Conservation (phyloP, 2,113 vertebrate genomes). For the Gymnogyps californianus region DNA sequence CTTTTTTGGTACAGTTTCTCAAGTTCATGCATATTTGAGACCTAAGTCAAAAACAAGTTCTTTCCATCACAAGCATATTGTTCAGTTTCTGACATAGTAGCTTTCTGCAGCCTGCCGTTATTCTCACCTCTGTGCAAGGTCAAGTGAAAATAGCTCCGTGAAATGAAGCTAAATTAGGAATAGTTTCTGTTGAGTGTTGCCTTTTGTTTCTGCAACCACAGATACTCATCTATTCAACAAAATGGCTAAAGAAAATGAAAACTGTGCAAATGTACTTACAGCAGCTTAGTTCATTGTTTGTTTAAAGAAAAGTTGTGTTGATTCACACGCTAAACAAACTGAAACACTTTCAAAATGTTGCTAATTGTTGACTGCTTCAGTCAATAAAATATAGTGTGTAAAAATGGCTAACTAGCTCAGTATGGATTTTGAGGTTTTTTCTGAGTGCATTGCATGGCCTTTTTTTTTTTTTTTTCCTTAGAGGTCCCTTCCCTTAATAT, state of each 20-base stretch:
- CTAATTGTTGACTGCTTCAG: not conserved
- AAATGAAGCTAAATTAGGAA: slow-evolving; percentile 25
- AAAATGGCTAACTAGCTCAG: not conserved
- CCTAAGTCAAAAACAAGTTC: not conserved
- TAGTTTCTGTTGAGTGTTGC: not conserved
- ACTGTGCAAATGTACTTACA: not conserved
- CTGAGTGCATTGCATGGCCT: accelerated
- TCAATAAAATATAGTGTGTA: not conserved
- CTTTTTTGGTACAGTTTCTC: not conserved
- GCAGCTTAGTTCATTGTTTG: not conserved
- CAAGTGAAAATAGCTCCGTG: not conserved
- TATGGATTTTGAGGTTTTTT: not conserved
- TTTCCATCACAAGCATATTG: not conserved
- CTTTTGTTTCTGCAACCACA: not conserved
- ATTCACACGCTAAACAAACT: not conserved
- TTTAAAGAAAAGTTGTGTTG: not conserved
- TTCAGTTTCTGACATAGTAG: not conserved
- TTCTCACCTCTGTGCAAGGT: not conserved
- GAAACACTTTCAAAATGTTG: not conserved
- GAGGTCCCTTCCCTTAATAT: not conserved
- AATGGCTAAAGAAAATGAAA: not conserved
- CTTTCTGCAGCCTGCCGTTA: not conserved
- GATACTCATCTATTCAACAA: not conserved
- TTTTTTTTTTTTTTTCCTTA: not conserved
- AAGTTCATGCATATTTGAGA: not conserved